Evolutionary conservation across 2,797 vertebrate genomes (phyloP).

Genomic region (Allobates femoralis): DNA sequence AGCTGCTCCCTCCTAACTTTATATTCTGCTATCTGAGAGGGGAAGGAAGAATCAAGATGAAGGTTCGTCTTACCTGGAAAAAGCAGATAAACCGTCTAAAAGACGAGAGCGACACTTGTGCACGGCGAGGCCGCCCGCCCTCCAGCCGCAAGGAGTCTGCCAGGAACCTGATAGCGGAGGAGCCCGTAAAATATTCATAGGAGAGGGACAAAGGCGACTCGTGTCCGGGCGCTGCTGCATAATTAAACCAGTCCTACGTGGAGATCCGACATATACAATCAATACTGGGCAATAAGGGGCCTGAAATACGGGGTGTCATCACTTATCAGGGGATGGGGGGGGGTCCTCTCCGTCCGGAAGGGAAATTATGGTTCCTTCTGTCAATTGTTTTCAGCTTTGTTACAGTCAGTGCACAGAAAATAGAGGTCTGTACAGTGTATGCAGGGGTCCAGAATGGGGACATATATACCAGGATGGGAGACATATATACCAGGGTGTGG

Average conservation of each 20-base stretch:
- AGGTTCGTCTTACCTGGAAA: constrained; percentile 47
- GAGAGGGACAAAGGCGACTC: constrained; percentile 1
- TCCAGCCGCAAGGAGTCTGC: constrained; percentile 30
- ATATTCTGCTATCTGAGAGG: constrained; percentile 59
- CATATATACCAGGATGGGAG: too few species aligned
- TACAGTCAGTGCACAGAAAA: too few species aligned
- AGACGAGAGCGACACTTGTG: constrained; percentile 37
- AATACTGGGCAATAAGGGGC: neutral
- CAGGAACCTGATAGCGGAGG: constrained; percentile 66
- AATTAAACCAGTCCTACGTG: constrained; percentile 1
- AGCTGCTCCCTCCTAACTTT: neutral
- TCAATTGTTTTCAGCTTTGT: too few species aligned
- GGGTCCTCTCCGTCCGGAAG: too few species aligned
- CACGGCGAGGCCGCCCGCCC: constrained; percentile 7
- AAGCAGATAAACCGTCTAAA: constrained; percentile 46
- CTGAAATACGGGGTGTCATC: too few species aligned
- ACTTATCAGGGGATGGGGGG: too few species aligned
- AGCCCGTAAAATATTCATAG: constrained; percentile 70
- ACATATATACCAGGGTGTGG: too few species aligned
- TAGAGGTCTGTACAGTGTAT: too few species aligned
- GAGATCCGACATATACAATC: neutral
- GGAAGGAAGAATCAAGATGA: constrained; percentile 19
- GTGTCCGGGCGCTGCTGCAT: constrained; percentile 61
- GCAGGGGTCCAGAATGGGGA: too few species aligned
- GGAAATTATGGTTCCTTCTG: too few species aligned